phyloP scores from a whole-genome alignment of 2,113 vertebrate species.

The Sporophila hypoxantha region DNA sequence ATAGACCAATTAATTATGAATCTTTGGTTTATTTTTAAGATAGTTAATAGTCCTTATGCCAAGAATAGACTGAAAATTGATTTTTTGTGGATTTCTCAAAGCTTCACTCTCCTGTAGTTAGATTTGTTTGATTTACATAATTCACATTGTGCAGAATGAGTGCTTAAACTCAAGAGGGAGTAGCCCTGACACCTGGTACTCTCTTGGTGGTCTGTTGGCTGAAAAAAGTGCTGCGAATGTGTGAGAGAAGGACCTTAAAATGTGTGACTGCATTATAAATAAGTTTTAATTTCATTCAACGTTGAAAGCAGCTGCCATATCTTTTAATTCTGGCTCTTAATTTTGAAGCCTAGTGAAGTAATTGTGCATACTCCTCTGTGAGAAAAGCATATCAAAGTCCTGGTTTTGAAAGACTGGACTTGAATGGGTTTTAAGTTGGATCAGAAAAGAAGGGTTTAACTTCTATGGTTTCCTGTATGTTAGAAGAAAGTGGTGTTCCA shows the following conservation, averaged over 20 bases:
- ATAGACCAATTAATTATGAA: not conserved
- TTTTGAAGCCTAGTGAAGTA: not conserved
- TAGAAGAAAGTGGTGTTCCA: not conserved
- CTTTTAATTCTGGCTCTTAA: not conserved
- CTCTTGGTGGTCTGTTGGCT: not conserved
- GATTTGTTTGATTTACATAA: not conserved
- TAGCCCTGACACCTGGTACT: not conserved
- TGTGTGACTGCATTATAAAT: not conserved
- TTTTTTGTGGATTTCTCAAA: not conserved
- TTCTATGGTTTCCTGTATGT: not conserved
- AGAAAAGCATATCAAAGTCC: not conserved
- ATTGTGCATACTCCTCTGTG: not conserved
- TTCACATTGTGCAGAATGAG: not conserved
- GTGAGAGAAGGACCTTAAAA: not conserved
- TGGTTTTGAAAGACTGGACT: not conserved
- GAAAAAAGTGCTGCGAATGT: rapidly evolving
- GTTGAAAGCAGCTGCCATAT: not conserved
- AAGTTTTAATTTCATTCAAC: not conserved
- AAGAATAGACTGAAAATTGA: not conserved
- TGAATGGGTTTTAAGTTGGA: not conserved
- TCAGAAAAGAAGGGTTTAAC: not conserved
- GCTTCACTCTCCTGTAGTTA: not conserved
- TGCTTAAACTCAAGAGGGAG: not conserved
- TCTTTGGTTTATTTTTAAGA: not conserved
- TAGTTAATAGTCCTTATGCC: not conserved